These are phyloP conservation scores for Physocephala rufipes DNA, from an alignment of 2,888 invertebrate species.

Conservation along the genomic window DNA sequence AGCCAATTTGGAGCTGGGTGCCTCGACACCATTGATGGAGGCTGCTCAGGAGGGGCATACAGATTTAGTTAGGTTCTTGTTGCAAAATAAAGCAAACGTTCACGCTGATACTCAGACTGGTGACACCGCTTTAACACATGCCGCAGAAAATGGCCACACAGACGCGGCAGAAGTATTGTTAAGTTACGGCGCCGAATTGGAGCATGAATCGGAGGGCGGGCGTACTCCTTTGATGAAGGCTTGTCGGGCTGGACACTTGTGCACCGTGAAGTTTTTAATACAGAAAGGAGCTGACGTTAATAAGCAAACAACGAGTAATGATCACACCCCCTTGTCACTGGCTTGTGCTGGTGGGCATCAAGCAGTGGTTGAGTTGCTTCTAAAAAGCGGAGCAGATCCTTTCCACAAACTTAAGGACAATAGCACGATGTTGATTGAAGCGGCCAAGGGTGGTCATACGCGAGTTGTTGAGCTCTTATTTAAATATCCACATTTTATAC, in stretches of 20 bases:
- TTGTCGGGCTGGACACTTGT: constrained; percentile 93
- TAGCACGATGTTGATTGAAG: constrained; percentile 98
- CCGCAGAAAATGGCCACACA: constrained; percentile 98
- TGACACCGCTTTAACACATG: constrained; percentile 96
- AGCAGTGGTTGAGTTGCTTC: constrained; percentile 89
- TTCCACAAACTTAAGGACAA: constrained; percentile 98
- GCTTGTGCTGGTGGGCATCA: constrained; percentile 97
- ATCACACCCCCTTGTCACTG: constrained; percentile 95
- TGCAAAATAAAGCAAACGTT: constrained; percentile 88
- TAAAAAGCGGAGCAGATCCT: constrained; percentile 93
- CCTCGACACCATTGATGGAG: constrained; percentile 98
- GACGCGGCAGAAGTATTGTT: constrained; percentile 94
- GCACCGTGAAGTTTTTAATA: constrained; percentile 95
- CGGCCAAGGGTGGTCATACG: constrained; percentile 97
- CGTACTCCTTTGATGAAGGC: constrained; percentile 99
- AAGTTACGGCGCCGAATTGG: constrained; percentile 89
- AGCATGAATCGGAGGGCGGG: constrained; percentile 97
- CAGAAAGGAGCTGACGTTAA: constrained; percentile 88
- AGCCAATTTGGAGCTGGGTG: constrained; percentile 93
- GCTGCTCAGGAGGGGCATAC: constrained; percentile 98
- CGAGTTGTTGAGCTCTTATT: constrained; percentile 93
- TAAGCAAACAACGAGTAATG: constrained; percentile 90
- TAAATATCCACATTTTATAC: constrained; percentile 87
- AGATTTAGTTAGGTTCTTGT: constrained; percentile 85
- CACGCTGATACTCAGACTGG: constrained; percentile 95